Evolutionary conservation across 37 sponge, comb jelly and placozoan genomes (phyloP).

Genomic region (Mnemiopsis leidyi): DNA sequence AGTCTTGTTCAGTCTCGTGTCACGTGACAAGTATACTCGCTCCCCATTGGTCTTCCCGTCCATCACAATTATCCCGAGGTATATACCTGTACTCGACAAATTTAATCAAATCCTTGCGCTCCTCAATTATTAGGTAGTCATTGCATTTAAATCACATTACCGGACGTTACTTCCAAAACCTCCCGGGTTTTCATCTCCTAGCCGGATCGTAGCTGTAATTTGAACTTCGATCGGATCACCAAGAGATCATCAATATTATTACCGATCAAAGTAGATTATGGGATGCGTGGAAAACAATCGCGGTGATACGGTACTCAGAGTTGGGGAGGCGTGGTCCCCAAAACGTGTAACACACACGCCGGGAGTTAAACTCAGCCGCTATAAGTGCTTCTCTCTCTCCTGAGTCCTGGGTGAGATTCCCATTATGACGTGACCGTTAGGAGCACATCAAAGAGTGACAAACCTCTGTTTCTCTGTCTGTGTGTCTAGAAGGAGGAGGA

Average conservation of each 20-base stretch:
- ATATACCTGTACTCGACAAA: background rate
- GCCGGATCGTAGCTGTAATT: background rate
- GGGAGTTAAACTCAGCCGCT: no score
- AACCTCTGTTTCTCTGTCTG: no score
- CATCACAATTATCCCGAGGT: no score
- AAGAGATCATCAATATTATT: background rate
- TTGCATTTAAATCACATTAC: background rate
- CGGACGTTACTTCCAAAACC: background rate
- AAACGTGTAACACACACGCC: no score
- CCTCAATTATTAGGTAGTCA: background rate
- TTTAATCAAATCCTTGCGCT: background rate
- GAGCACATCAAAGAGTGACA: no score
- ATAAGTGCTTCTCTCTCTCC: no score
- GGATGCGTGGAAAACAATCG: background rate
- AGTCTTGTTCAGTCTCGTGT: background rate
- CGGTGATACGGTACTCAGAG: background rate
- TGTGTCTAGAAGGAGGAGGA: no score
- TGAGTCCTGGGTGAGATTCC: no score
- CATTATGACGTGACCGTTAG: no score
- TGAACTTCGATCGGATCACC: background rate
- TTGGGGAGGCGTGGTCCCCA: background rate
- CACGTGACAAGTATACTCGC: background rate
- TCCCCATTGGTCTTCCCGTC: no score
- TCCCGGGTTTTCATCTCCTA: background rate
- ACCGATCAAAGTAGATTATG: background rate